A percentile compares a stretch with the other conserved stretches of the same genome.
Evolutionary conservation across 2,888 invertebrate genomes (phyloP).

Genomic region (Lycia hirtaria): DNA sequence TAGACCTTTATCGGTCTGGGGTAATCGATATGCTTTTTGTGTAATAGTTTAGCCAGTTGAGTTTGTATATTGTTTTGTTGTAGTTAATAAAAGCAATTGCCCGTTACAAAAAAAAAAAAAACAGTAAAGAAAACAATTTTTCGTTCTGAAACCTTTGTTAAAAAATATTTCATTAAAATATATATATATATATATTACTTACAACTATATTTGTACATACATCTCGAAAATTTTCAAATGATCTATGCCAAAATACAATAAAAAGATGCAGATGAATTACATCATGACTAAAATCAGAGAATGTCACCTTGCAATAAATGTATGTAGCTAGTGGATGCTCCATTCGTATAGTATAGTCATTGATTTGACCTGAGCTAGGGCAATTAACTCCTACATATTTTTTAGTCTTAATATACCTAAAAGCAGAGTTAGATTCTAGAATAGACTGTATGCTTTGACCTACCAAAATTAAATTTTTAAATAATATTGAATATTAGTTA

Average conservation of each 20-base stretch:
- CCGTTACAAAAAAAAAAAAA: too few species aligned
- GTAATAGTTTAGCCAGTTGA: too few species aligned
- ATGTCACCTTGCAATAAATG: slow-evolving; percentile 9
- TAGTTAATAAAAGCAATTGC: too few species aligned
- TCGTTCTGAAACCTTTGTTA: too few species aligned
- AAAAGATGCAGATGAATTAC: not conserved
- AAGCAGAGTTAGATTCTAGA: not conserved
- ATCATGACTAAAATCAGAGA: not conserved
- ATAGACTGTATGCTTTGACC: not conserved
- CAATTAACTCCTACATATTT: not conserved
- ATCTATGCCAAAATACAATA: not conserved
- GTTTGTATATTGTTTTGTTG: too few species aligned
- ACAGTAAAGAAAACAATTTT: too few species aligned
- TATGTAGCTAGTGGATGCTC: not conserved
- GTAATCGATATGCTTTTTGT: too few species aligned
- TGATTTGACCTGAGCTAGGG: not conserved
- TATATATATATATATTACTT: not conserved
- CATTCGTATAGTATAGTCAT: not conserved
- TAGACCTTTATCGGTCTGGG: too few species aligned
- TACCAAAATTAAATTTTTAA: too few species aligned
- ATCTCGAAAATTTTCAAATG: not conserved
- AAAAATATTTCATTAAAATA: too few species aligned
- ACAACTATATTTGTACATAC: not conserved
- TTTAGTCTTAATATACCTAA: not conserved
- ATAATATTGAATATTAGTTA: too few species aligned